These are phyloP conservation scores for Fringilla coelebs DNA, from an alignment of 2,797 vertebrate genomes.

Conservation along the genomic window DNA sequence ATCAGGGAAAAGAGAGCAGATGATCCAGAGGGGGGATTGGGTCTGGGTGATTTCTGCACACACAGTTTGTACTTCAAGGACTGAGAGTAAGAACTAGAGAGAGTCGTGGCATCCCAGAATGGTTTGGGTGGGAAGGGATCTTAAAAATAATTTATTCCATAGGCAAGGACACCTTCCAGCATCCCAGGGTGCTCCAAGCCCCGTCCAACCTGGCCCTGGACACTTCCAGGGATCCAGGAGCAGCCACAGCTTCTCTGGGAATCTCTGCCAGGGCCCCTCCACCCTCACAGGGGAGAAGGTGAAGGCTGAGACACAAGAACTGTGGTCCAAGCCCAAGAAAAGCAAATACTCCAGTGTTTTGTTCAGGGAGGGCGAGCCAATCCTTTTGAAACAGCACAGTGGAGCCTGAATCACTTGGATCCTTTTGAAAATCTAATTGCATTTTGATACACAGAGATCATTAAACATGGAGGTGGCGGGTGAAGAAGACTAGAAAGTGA, in stretches of 20 bases:
- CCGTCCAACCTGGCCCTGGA: rapidly evolving
- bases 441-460: neutral
- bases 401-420: neutral
- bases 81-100: neutral
- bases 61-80: neutral
- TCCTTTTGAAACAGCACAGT: neutral
- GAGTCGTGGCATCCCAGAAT: neutral
- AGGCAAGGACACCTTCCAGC: neutral
- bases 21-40: neutral
- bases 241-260: neutral
- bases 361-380: neutral
- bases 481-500: neutral
- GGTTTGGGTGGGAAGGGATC: neutral
- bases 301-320: neutral
- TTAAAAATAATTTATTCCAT: neutral
- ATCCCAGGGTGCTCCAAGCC: neutral
- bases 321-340: neutral
- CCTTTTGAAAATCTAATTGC: neutral
- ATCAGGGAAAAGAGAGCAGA: neutral
- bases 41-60: neutral
- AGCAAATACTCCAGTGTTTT: neutral
- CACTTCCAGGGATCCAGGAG: neutral
- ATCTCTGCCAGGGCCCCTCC: neutral
- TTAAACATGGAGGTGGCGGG: neutral
- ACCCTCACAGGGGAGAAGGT: neutral